A percentile compares a stretch with the other conserved stretches of the same genome.
Evolutionary conservation across 64 coral and sea anemone genomes (phyloP).

Genomic region (Actinia tenebrosa): DNA sequence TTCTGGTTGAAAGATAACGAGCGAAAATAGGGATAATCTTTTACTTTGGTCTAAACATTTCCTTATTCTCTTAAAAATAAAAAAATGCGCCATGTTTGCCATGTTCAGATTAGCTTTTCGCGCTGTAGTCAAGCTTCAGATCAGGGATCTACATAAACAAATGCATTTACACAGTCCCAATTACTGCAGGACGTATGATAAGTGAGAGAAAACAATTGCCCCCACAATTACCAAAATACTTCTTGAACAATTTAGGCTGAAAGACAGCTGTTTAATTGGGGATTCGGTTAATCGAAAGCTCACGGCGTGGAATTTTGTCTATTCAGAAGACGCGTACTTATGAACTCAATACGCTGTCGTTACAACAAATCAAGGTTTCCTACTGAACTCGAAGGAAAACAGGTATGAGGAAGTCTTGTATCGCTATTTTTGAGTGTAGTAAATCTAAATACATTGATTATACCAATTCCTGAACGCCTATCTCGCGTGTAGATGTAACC

Average conservation of each 20-base stretch:
- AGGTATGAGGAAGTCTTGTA: background rate
- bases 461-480: background rate
- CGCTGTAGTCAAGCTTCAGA: background rate
- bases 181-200: background rate
- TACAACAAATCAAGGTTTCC: background rate
- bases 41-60: background rate
- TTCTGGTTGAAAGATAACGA: background rate
- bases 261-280: background rate
- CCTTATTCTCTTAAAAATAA: background rate
- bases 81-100: background rate
- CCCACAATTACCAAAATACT: background rate
- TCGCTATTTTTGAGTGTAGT: background rate
- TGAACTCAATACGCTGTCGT: background rate
- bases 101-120: background rate
- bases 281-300: background rate
- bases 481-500: background rate
- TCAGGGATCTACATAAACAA: constrained; percentile 1
- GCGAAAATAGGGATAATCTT: constrained; percentile 12
- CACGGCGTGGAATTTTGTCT: background rate
- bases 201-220: background rate
- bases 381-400: background rate
- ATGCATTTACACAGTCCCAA: background rate
- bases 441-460: background rate
- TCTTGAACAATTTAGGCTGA: background rate
- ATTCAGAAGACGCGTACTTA: background rate